Conservation (phyloP, 1,140 invertebrate species). For the Thalassaphorura encarpata region DNA sequence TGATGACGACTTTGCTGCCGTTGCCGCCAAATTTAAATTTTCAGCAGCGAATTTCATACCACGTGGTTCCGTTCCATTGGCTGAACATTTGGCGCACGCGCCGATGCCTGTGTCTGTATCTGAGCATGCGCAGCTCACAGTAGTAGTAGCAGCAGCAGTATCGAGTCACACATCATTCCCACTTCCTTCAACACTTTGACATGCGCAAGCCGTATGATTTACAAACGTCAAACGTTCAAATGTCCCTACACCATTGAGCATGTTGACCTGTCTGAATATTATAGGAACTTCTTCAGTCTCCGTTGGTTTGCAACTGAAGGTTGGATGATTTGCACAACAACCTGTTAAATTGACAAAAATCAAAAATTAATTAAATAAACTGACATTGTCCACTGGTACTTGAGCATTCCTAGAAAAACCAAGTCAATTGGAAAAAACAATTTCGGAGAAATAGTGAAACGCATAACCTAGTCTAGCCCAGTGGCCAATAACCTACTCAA, state of each 20-base stretch:
- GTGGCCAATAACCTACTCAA: not conserved
- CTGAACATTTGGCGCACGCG: too few relatives aligned
- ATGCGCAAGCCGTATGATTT: conserved; percentile 1
- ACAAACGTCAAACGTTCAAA: not conserved
- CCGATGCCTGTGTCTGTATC: too few relatives aligned
- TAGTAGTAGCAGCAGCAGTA: too few relatives aligned
- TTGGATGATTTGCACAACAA: conserved; percentile 6
- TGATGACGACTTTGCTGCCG: too few relatives aligned
- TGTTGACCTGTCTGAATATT: not conserved
- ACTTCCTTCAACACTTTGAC: too few relatives aligned
- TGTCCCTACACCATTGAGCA: not conserved
- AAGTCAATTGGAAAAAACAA: not conserved
- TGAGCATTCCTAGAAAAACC: too few relatives aligned
- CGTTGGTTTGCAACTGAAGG: not conserved
- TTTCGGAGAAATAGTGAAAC: not conserved
- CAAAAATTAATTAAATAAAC: not conserved
- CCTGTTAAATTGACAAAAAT: not conserved
- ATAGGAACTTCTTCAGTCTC: not conserved
- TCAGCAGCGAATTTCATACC: too few relatives aligned
- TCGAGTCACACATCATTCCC: too few relatives aligned
- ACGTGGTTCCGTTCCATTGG: too few relatives aligned
- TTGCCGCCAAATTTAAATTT: too few relatives aligned
- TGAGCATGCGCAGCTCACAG: too few relatives aligned
- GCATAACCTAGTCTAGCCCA: not conserved
- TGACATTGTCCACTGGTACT: not conserved